Evolutionary conservation across 2,797 vertebrate species (phyloP).

Genomic region (Ctenosaura bakeri): DNA sequence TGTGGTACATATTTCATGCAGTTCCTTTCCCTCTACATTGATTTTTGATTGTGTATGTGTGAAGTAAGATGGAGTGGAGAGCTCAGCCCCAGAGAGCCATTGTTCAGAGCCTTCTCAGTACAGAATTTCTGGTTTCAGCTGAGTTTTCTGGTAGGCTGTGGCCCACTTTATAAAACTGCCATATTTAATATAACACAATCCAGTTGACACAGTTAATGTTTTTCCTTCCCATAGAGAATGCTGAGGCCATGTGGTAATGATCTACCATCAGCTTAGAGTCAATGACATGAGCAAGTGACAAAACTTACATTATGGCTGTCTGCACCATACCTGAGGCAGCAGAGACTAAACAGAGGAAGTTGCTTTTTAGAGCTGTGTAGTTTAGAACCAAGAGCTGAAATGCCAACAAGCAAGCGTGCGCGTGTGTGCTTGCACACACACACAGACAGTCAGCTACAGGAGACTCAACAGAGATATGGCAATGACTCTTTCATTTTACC

Average conservation of each 20-base stretch:
- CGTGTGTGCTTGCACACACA: rapidly evolving
- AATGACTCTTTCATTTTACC: not conserved
- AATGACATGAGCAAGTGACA: conserved; percentile 56
- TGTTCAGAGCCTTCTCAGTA: conserved; percentile 19
- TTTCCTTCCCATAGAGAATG: conserved; percentile 31
- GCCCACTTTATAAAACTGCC: conserved; percentile 37
- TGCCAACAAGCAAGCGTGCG: not conserved
- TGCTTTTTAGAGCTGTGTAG: conserved; percentile 4
- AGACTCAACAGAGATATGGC: conserved; percentile 10
- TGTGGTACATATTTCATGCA: not conserved
- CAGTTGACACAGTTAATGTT: conserved; percentile 26
- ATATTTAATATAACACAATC: conserved; percentile 1
- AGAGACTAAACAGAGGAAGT: conserved; percentile 32
- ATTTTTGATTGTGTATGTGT: not conserved
- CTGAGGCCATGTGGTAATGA: conserved; percentile 9
- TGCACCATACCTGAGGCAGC: conserved; percentile 38
- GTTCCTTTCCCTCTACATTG: not conserved
- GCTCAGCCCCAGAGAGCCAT: rapidly evolving
- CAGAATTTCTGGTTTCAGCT: conserved; percentile 27
- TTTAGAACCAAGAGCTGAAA: not conserved
- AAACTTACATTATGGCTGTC: conserved; percentile 23
- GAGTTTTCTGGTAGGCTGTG: not conserved
- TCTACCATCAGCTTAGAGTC: conserved; percentile 44
- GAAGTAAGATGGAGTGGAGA: not conserved
- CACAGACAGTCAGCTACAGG: not conserved